A percentile compares a stretch with the other conserved stretches of the same genome.
These are phyloP conservation scores for Mohoua ochrocephala DNA, from an alignment of 2,113 vertebrate species.

Conservation along the genomic window DNA sequence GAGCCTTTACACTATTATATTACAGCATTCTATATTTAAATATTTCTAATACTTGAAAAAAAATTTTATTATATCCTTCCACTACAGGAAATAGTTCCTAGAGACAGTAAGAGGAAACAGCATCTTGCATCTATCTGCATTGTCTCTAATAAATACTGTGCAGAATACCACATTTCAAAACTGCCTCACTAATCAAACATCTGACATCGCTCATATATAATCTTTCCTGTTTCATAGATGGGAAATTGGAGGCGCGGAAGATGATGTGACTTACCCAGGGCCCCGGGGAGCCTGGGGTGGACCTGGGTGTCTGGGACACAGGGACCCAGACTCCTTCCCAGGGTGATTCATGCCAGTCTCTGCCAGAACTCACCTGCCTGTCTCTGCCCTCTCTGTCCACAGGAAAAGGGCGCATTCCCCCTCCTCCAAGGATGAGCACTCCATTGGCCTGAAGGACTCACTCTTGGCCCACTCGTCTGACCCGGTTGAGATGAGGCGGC, in stretches of 20 bases:
- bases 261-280: not conserved
- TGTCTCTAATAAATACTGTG: not conserved
- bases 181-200: not conserved
- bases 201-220: not conserved
- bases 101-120: not conserved
- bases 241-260: not conserved
- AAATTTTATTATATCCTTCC: slow-evolving; percentile 48
- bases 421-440: slow-evolving; percentile 88
- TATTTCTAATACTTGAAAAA: slow-evolving; percentile 55
- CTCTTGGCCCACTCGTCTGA: slow-evolving; percentile 86
- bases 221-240: not conserved
- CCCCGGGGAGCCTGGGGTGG: not conserved
- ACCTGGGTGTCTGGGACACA: not conserved
- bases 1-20: slow-evolving; percentile 61
- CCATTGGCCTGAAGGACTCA: slow-evolving; percentile 86
- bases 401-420: slow-evolving; percentile 91
- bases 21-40: slow-evolving; percentile 60
- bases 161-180: not conserved
- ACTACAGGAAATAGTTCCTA: slow-evolving; percentile 54
- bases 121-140: not conserved
- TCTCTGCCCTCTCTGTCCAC: not conserved
- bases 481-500: slow-evolving; percentile 92
- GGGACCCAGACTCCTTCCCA: not conserved
- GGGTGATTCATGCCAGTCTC: not conserved
- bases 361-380: not conserved